Evolutionary conservation across 2,113 vertebrate genomes (phyloP).

Genomic region (Desmodus rotundus): DNA sequence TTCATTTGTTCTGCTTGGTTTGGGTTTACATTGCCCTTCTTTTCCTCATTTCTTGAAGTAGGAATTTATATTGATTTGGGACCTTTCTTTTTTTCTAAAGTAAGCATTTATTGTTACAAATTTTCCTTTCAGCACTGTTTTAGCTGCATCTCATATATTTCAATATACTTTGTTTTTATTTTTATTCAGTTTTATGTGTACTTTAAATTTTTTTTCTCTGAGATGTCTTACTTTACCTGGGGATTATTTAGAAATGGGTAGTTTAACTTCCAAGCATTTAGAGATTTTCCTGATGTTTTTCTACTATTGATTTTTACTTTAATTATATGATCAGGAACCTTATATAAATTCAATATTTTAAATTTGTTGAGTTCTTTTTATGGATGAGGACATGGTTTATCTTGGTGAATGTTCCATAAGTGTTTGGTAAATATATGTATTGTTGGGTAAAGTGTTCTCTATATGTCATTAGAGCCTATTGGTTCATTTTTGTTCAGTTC

Average conservation of each 20-base stretch:
- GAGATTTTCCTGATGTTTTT: not conserved
- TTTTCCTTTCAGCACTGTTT: not conserved
- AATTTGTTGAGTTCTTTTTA: not conserved
- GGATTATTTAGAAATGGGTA: not conserved
- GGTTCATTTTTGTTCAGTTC: not conserved
- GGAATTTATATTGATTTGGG: not conserved
- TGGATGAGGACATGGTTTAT: not conserved
- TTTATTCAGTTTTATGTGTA: not conserved
- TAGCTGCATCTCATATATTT: not conserved
- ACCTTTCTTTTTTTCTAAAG: not conserved
- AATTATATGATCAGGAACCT: not conserved
- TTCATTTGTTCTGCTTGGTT: not conserved
- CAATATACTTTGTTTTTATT: not conserved
- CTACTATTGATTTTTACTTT: not conserved
- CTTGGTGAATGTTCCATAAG: not conserved
- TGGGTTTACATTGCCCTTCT: not conserved
- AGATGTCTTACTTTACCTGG: not conserved
- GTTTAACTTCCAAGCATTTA: not conserved
- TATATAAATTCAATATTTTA: not conserved
- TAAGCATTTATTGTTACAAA: not conserved
- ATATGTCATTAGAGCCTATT: not conserved
- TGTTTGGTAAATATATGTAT: not conserved
- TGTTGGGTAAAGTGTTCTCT: not conserved
- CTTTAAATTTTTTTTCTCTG: not conserved
- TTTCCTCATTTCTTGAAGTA: not conserved